phyloP scores from a whole-genome alignment of 2,113 vertebrate species.

The Myrmecobius fasciatus region DNA sequence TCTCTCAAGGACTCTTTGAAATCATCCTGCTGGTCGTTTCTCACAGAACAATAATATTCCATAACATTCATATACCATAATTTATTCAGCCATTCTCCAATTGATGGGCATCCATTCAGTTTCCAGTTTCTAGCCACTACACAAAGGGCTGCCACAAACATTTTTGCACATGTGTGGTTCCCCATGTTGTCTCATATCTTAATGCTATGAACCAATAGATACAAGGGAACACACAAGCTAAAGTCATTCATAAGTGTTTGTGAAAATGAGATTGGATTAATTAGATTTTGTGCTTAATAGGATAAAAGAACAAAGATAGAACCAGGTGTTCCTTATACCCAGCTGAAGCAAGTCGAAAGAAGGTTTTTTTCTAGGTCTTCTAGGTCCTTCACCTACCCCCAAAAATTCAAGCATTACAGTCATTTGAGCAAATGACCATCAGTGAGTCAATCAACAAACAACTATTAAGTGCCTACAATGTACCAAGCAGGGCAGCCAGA shows the following conservation, averaged over 20 bases:
- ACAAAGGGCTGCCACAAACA: too few relatives aligned
- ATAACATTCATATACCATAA: too few relatives aligned
- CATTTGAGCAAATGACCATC: background rate
- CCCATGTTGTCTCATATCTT: background rate
- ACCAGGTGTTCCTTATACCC: background rate
- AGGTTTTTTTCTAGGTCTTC: background rate
- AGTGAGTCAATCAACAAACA: too few relatives aligned
- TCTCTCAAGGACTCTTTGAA: too few relatives aligned
- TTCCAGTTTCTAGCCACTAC: too few relatives aligned
- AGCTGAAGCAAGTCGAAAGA: background rate
- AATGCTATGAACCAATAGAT: background rate
- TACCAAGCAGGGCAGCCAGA: too few relatives aligned
- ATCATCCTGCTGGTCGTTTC: too few relatives aligned
- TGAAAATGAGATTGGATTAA: background rate
- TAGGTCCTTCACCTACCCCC: background rate
- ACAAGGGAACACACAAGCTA: background rate
- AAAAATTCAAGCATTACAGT: background rate
- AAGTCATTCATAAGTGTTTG: background rate
- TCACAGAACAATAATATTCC: too few relatives aligned
- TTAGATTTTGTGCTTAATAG: background rate
- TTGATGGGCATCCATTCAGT: too few relatives aligned
- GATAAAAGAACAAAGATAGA: background rate
- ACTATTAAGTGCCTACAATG: too few relatives aligned
- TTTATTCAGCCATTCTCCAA: too few relatives aligned
- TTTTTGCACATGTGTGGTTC: background rate